A percentile compares a stretch with the other conserved stretches of the same genome.
Conservation (phyloP, 2,113 vertebrate species). For the Sisor rabdophorus region DNA sequence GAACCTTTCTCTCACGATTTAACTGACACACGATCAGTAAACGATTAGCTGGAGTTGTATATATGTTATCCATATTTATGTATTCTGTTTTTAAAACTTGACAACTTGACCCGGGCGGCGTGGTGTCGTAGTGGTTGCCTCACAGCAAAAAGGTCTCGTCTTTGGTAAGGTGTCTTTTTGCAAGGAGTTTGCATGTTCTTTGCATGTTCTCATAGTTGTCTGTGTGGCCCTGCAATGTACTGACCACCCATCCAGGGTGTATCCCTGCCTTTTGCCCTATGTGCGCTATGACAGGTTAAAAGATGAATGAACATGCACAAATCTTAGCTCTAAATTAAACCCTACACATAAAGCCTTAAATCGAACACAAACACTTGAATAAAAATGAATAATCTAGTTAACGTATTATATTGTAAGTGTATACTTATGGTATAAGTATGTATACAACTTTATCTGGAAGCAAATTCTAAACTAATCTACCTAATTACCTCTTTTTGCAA, state of each 20-base stretch:
- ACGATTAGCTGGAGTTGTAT: background rate
- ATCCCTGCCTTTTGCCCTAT: no score
- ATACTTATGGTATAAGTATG: background rate
- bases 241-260: no score
- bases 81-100: background rate
- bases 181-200: no score
- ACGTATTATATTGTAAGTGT: background rate
- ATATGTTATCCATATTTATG: background rate
- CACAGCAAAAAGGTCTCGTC: no score
- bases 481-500: background rate
- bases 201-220: no score
- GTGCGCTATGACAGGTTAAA: no score
- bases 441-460: background rate
- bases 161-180: no score
- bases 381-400: background rate
- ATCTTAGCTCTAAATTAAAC: background rate
- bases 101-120: no score
- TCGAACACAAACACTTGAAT: background rate
- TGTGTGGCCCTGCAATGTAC: no score
- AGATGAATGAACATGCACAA: background rate
- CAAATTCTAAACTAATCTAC: background rate
- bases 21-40: background rate
- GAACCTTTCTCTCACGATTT: constrained; percentile 1
- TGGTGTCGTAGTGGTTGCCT: no score
- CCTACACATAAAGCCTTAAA: background rate